These are phyloP conservation scores for Caenorhabditis zanzibari DNA, from an alignment of 2,888 invertebrate species.

Conservation along the genomic window DNA sequence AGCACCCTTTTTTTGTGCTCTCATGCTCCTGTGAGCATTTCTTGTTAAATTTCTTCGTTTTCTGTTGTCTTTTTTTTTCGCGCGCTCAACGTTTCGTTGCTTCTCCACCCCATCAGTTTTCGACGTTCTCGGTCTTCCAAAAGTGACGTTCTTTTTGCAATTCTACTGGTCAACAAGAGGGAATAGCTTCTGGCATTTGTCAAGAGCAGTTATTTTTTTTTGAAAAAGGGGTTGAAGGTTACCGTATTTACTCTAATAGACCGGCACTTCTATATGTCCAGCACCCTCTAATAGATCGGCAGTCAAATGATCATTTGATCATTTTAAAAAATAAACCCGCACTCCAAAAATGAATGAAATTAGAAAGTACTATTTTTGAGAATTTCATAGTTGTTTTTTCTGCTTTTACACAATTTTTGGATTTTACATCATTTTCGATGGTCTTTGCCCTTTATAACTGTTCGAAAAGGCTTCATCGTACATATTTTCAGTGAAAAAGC, in stretches of 20 bases:
- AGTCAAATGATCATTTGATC: no score
- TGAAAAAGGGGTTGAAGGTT: background rate
- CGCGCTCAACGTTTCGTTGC: slow-evolving; percentile 4
- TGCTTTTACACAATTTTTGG: background rate
- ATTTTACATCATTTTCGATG: no score
- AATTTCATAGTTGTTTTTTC: background rate
- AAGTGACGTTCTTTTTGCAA: slow-evolving; percentile 9
- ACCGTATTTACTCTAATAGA: no score
- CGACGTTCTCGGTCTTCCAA: slow-evolving; percentile 39
- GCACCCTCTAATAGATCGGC: no score
- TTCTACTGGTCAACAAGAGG: slow-evolving; percentile 8
- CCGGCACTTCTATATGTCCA: no score
- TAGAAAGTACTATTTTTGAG: no score
- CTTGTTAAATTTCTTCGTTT: slow-evolving; percentile 38
- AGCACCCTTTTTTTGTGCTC: slow-evolving; percentile 43
- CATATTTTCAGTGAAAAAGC: no score
- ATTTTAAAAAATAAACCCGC: no score
- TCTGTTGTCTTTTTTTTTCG: slow-evolving; percentile 36
- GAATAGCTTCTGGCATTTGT: slow-evolving; percentile 11
- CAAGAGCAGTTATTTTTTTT: background rate
- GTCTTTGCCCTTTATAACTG: no score
- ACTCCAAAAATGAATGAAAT: no score
- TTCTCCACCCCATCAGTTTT: slow-evolving; percentile 39
- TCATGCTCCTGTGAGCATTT: slow-evolving; percentile 58
- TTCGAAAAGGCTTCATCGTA: no score